Conservation (phyloP, 2,888 invertebrate genomes). For the Phrixothrix hirtus region DNA sequence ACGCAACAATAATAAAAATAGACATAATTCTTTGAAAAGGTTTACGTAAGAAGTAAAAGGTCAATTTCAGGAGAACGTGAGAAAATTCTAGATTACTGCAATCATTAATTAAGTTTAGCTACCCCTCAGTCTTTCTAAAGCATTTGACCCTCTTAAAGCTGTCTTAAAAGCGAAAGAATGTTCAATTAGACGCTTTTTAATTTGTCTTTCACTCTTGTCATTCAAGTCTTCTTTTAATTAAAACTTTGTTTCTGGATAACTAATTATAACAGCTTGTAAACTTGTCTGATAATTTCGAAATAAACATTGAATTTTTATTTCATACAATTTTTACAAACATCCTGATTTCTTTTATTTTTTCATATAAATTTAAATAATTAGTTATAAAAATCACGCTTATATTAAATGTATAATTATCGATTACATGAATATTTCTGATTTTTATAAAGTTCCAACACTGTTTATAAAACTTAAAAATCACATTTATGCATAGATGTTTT, state of each 20-base stretch:
- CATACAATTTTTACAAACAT: neutral
- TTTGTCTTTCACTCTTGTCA: conserved; percentile 37
- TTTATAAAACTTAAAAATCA: no score
- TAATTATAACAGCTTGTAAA: conserved; percentile 22
- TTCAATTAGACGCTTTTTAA: conserved; percentile 42
- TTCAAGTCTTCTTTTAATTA: conserved; percentile 32
- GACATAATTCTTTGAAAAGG: neutral
- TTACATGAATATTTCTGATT: no score
- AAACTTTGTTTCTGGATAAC: conserved; percentile 32
- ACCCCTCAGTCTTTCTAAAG: conserved; percentile 30
- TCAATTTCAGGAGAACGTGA: conserved; percentile 34
- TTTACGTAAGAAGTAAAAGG: conserved; percentile 15
- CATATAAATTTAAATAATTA: neutral
- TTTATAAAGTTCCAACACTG: no score
- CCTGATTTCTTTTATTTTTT: neutral
- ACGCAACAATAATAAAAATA: no score
- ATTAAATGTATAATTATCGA: no score
- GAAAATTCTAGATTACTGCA: conserved; percentile 37
- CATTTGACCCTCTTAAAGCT: conserved; percentile 30
- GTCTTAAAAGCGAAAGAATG: conserved; percentile 39
- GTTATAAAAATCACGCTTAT: neutral
- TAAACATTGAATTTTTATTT: neutral
- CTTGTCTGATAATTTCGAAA: conserved; percentile 9
- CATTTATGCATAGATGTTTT: no score
- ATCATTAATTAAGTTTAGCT: conserved; percentile 40